Evolutionary conservation across 2,888 invertebrate genomes (phyloP).

Genomic region (Dromius quadrimaculatus): DNA sequence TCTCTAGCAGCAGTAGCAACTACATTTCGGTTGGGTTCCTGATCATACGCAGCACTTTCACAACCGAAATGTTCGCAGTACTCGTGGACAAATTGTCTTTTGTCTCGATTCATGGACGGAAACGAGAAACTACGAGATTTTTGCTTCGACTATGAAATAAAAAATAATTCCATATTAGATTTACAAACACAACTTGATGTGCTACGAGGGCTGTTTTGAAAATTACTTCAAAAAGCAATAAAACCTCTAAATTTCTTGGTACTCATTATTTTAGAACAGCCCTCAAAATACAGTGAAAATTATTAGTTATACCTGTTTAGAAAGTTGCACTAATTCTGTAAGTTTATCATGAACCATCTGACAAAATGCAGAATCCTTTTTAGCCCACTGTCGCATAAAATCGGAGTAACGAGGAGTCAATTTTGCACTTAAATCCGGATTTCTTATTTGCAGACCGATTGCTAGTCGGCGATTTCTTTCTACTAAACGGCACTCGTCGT

Average conservation of each 20-base stretch:
- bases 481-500: slow-evolving; percentile 88
- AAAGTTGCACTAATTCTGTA: slow-evolving; percentile 85
- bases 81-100: slow-evolving; percentile 93
- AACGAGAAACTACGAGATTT: slow-evolving; percentile 88
- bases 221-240: no score
- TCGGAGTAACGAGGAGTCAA: slow-evolving; percentile 89
- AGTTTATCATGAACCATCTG: slow-evolving; percentile 86
- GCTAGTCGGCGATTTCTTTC: slow-evolving; percentile 92
- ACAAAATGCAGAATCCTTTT: slow-evolving; percentile 84
- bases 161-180: background rate
- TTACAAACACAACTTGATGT: no score
- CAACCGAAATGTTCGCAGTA: slow-evolving; percentile 95
- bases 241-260: no score
- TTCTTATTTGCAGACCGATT: slow-evolving; percentile 91
- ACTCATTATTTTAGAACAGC: no score
- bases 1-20: slow-evolving; percentile 90
- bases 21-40: slow-evolving; percentile 94
- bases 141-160: slow-evolving; percentile 77
- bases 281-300: no score
- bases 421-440: slow-evolving; percentile 86
- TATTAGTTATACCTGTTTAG: slow-evolving; percentile 79
- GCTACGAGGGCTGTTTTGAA: no score
- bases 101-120: slow-evolving; percentile 93
- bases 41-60: slow-evolving; percentile 93
- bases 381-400: slow-evolving; percentile 84